phyloP scores from a whole-genome alignment of 2,888 invertebrate genomes.

The Nebria brevicollis region DNA sequence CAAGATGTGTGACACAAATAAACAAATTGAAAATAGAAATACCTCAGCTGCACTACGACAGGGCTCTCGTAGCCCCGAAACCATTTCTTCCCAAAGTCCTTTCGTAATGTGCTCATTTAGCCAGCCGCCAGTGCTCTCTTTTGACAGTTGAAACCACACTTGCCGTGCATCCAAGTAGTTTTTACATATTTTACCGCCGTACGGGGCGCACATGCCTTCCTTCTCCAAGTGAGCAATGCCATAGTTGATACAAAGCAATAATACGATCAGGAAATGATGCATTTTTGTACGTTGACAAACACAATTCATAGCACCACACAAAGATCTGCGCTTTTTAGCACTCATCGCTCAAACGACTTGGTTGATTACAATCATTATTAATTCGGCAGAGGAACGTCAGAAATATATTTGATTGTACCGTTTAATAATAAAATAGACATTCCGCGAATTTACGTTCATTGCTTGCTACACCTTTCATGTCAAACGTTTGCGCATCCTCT shows the following conservation, averaged over 20 bases:
- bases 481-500: slow-evolving; percentile 38
- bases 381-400: slow-evolving; percentile 15
- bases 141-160: slow-evolving; percentile 68
- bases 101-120: slow-evolving; percentile 87
- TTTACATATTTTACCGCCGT: slow-evolving; percentile 76
- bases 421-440: slow-evolving; percentile 7
- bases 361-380: slow-evolving; percentile 31
- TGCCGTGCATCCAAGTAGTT: slow-evolving; percentile 65
- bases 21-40: slow-evolving; percentile 44
- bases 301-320: slow-evolving; percentile 34
- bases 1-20: neutral
- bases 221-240: slow-evolving; percentile 46
- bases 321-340: neutral
- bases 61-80: slow-evolving; percentile 80
- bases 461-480: slow-evolving; percentile 39
- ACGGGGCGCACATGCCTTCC: slow-evolving; percentile 83
- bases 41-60: slow-evolving; percentile 89
- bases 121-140: slow-evolving; percentile 74
- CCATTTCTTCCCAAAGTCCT: slow-evolving; percentile 88
- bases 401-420: slow-evolving; percentile 16
- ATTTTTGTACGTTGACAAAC: slow-evolving; percentile 34
- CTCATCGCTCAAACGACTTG: slow-evolving; percentile 3
- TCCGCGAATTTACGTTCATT: slow-evolving; percentile 5
- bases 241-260: slow-evolving; percentile 33
- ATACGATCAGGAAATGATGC: slow-evolving; percentile 37